phyloP scores from a whole-genome alignment of 2,888 invertebrate species.

The Nymphalis urticae region DNA sequence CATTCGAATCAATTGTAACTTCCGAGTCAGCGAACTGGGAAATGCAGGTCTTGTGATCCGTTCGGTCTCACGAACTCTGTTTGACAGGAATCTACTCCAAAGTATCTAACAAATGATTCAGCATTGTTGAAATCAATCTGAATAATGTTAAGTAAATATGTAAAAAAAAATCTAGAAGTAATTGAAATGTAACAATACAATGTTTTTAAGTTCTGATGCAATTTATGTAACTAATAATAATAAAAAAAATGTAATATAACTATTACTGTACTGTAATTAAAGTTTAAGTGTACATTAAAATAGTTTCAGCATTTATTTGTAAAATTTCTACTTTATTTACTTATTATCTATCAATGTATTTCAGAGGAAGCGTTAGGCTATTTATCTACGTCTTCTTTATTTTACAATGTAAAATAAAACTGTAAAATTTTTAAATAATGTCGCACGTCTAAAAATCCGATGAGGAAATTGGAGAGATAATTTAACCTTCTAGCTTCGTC shows the following conservation, averaged over 20 bases:
- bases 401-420: constrained; percentile 29
- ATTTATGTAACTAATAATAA: too few species aligned
- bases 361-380: too few species aligned
- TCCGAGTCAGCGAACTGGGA: constrained; percentile 67
- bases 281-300: too few species aligned
- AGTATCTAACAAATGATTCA: background rate
- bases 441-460: constrained; percentile 50
- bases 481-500: constrained; percentile 67
- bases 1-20: constrained; percentile 63
- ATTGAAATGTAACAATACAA: too few species aligned
- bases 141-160: background rate
- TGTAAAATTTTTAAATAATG: constrained; percentile 24
- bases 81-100: constrained; percentile 1
- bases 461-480: constrained; percentile 54
- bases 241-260: too few species aligned
- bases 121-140: background rate
- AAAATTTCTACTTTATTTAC: too few species aligned
- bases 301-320: too few species aligned
- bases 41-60: constrained; percentile 55
- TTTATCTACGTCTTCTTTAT: constrained; percentile 12
- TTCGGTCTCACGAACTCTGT: constrained; percentile 3
- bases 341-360: too few species aligned
- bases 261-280: too few species aligned
- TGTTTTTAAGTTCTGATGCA: too few species aligned
- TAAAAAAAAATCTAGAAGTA: too few species aligned